Conservation (phyloP, 2,113 vertebrate genomes). For the Ifrita kowaldi region DNA sequence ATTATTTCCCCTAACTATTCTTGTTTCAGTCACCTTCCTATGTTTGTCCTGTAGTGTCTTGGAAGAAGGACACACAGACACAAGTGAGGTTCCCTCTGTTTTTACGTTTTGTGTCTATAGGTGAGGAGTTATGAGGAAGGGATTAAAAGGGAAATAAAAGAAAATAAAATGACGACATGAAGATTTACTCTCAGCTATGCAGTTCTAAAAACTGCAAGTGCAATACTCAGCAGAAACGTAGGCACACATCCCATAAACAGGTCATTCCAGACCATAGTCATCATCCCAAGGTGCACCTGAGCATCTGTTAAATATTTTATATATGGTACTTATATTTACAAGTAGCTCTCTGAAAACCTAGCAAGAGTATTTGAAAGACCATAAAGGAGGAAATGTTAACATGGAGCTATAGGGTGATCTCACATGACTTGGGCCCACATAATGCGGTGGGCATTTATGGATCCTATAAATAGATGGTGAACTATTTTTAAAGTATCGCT, state of each 20-base stretch:
- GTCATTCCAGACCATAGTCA: constrained; percentile 4
- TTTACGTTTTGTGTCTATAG: not conserved
- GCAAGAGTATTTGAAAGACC: not conserved
- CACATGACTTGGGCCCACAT: not conserved
- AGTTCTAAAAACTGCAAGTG: constrained; percentile 1
- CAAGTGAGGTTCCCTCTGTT: not conserved
- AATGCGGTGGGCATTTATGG: not conserved
- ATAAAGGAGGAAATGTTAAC: constrained; percentile 19
- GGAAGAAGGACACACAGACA: not conserved
- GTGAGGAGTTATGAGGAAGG: not conserved
- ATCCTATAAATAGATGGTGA: not conserved
- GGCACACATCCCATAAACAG: not conserved
- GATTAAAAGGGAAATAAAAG: not conserved
- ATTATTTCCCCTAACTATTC: not conserved
- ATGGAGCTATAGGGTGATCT: not conserved
- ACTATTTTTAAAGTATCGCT: not conserved
- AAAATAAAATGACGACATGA: not conserved
- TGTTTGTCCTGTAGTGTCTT: not conserved
- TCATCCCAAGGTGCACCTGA: constrained; percentile 21
- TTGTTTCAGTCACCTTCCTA: not conserved
- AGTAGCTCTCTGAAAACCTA: constrained; percentile 10
- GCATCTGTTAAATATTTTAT: constrained; percentile 57
- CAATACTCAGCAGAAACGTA: not conserved
- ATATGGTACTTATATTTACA: not conserved
- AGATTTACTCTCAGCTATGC: not conserved